Base-by-base conservation (phyloP, 53 echinoderm and acorn worm species). In the Henricia sp. region DNA sequence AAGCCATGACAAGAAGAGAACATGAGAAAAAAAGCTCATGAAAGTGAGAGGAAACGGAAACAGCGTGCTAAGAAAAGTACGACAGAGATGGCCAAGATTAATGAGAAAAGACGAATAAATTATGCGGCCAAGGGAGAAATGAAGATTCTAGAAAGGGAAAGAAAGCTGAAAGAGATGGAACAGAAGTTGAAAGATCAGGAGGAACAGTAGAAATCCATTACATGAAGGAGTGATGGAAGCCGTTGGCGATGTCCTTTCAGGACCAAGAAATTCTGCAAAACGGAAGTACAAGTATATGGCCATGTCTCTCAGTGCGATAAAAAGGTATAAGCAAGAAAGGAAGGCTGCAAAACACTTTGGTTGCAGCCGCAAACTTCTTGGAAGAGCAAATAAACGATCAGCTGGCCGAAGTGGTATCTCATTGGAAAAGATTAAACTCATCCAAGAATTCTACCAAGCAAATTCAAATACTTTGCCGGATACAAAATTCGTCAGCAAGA, bases 401-500 rank as follows among this genome's bases (percentile, higher is more conserved):
- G 55, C 71, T 27, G 70, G 84, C 21, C 32, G 52, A 39, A 53
- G 29, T 12, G 29, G 29, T 12, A 25, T 84, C 33, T 53, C 84
- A 5, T 1, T 36, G 84, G 69, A 29, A 50, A 67, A 16, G 21
- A 4, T 70, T 30, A 70, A 68, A 70, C 37, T 37, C 37, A 77
- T 85, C 69, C 12, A 44, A 32, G 38, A 65, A 4, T 88, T 92
- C 63, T 92, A 87, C 53, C 55, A 90, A 24, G 53, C 37, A 9
- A 57, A 90, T 39, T 74, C 93, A 34, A 70, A 36, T 12, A 37
- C 39, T 42, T n/a, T 87, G 1, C 93, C 93, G 8, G 84, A 93
- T 64, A 90, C 89, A 34, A 93, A 88, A 28, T 42, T 87, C 9
- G 80, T 90, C 2, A 90, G 90, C 68, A 90, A 93, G 52, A 90